A percentile compares a stretch with the other conserved stretches of the same genome.
phyloP scores from a whole-genome alignment of 1,140 invertebrate genomes.

The Tetragnatha versicolor region DNA sequence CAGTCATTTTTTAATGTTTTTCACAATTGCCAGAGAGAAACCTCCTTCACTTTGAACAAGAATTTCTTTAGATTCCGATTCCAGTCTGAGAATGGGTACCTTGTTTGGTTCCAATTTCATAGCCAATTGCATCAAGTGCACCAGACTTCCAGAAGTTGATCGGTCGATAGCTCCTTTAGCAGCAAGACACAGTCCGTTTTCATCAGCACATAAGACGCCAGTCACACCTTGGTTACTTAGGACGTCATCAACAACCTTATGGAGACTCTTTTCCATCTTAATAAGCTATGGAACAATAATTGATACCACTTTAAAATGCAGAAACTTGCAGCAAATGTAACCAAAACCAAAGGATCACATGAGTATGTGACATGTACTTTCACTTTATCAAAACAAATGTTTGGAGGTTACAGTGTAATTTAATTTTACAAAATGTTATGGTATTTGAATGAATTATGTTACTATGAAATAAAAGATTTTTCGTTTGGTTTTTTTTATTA shows the following conservation, averaged over 20 bases:
- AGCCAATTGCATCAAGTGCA: slow-evolving; percentile 30
- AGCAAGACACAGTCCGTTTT: slow-evolving; percentile 38
- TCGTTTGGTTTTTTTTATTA: no score
- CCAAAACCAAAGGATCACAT: background rate
- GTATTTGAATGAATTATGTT: no score
- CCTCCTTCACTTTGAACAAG: slow-evolving; percentile 15
- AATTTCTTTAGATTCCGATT: slow-evolving; percentile 37
- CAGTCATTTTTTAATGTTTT: slow-evolving; percentile 36
- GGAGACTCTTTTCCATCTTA: slow-evolving; percentile 45
- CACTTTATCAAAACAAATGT: no score
- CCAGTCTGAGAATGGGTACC: slow-evolving; percentile 16
- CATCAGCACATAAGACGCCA: slow-evolving; percentile 43
- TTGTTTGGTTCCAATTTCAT: slow-evolving; percentile 23
- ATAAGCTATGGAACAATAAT: background rate
- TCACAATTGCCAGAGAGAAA: slow-evolving; percentile 35
- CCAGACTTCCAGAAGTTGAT: slow-evolving; percentile 16
- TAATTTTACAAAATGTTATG: no score
- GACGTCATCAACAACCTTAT: slow-evolving; percentile 29
- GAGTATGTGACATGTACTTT: no score
- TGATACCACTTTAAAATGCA: background rate
- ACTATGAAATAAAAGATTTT: no score
- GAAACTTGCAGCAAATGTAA: background rate
- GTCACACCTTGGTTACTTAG: slow-evolving; percentile 34
- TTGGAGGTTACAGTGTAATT: no score
- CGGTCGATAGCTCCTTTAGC: slow-evolving; percentile 24